phyloP scores from a whole-genome alignment of 2,888 invertebrate species.

The Strigamia maritima region DNA sequence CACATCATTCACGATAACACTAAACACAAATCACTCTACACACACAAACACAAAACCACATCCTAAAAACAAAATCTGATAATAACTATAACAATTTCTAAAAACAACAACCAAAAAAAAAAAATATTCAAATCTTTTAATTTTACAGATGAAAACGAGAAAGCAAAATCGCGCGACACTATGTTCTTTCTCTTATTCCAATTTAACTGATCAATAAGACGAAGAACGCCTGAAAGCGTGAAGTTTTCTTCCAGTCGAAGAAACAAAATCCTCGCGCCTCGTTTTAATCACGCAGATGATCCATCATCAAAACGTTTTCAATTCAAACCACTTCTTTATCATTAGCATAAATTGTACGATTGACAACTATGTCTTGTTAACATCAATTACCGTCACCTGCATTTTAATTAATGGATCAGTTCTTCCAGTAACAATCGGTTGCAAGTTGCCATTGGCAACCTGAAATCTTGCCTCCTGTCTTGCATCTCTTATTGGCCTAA shows the following conservation, averaged over 20 bases:
- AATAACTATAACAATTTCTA: no score
- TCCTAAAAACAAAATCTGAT: no score
- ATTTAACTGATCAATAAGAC: not conserved
- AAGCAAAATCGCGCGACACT: not conserved
- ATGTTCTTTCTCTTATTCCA: not conserved
- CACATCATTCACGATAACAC: no score
- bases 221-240: not conserved
- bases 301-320: not conserved
- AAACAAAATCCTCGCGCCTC: not conserved
- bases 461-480: not conserved
- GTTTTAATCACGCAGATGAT: not conserved
- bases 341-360: not conserved
- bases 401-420: slow-evolving; percentile 9
- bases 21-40: no score
- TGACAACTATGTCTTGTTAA: not conserved
- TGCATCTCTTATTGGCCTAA: not conserved
- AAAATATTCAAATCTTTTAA: no score
- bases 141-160: no score
- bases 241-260: not conserved
- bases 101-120: no score
- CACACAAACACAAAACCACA: no score
- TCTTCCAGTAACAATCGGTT: not conserved
- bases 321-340: not conserved
- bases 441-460: slow-evolving; percentile 2
- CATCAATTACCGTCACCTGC: not conserved